Evolutionary conservation across 2,888 invertebrate genomes (phyloP).

Genomic region (Thyatira batis): DNA sequence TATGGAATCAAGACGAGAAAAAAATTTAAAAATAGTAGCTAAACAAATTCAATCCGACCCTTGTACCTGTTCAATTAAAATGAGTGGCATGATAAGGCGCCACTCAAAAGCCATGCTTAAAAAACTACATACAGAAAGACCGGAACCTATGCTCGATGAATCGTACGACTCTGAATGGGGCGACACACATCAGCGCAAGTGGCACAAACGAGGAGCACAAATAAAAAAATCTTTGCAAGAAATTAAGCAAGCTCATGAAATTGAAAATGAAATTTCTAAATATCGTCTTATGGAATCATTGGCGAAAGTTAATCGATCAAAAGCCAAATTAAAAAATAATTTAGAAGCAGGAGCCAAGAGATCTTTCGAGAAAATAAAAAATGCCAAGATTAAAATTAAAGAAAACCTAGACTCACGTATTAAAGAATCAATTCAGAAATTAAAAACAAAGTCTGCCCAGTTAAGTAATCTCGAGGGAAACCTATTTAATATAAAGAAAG

Average conservation of each 20-base stretch:
- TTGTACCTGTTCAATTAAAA: conserved; percentile 47
- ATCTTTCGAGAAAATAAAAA: conserved; percentile 28
- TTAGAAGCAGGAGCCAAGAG: conserved; percentile 26
- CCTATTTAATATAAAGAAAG: conserved; percentile 34
- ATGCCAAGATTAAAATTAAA: conserved; percentile 18
- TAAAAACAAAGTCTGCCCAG: neutral
- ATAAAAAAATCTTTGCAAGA: conserved; percentile 7
- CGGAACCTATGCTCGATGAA: conserved; percentile 10
- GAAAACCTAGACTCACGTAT: conserved; percentile 13
- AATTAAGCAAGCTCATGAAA: conserved; percentile 6
- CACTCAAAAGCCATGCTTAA: conserved; percentile 25
- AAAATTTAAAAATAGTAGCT: conserved; percentile 30
- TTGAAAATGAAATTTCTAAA: conserved; percentile 14
- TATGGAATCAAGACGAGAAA: conserved; percentile 23
- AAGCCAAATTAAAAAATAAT: conserved; percentile 22
- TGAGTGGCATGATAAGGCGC: conserved; percentile 29
- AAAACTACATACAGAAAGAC: conserved; percentile 19
- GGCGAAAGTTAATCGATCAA: conserved; percentile 35
- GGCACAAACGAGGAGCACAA: conserved; percentile 5
- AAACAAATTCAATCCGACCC: conserved; percentile 57
- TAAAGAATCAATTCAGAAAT: neutral
- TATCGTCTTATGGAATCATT: conserved; percentile 16
- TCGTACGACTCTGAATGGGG: neutral
- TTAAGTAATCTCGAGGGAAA: conserved; percentile 8
- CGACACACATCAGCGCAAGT: neutral